Conservation (phyloP, 2,113 vertebrate species). For the Fregata magnificens region DNA sequence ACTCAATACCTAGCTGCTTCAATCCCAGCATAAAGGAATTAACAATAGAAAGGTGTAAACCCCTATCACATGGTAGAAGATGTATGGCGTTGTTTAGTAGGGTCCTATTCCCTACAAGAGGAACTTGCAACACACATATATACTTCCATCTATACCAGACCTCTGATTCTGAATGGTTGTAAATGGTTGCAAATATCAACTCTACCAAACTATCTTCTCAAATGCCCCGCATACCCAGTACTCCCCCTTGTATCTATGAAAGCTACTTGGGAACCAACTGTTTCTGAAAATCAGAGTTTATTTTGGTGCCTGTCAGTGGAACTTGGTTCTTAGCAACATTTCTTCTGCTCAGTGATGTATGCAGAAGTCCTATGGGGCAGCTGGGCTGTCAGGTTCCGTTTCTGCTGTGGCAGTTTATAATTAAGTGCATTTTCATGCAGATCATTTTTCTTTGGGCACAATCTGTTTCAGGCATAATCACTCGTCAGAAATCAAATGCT, state of each 20-base stretch:
- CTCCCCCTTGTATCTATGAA: neutral
- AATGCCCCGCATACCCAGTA: neutral
- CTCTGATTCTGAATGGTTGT: neutral
- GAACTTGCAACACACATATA: neutral
- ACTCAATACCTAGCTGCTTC: neutral
- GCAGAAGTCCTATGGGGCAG: neutral
- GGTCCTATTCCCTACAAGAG: neutral
- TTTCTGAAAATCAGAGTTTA: neutral
- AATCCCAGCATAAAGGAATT: neutral
- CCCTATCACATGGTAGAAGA: neutral
- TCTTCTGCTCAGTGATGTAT: neutral
- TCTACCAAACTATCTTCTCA: neutral
- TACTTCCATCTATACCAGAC: neutral
- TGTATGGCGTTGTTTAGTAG: fast-evolving
- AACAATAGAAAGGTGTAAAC: neutral
- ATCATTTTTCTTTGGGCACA: conserved; percentile 30
- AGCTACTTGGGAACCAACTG: neutral
- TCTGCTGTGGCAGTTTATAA: conserved; percentile 31
- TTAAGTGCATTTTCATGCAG: conserved; percentile 47
- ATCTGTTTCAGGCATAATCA: conserved; percentile 26
- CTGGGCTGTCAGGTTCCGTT: conserved; percentile 13
- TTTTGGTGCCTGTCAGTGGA: neutral
- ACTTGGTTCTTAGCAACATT: neutral
- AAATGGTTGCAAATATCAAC: neutral
- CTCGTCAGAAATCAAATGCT: conserved; percentile 28